Conservation (phyloP, 2,113 vertebrate species). For the chimpanzee (Pan troglodytes) region DNA sequence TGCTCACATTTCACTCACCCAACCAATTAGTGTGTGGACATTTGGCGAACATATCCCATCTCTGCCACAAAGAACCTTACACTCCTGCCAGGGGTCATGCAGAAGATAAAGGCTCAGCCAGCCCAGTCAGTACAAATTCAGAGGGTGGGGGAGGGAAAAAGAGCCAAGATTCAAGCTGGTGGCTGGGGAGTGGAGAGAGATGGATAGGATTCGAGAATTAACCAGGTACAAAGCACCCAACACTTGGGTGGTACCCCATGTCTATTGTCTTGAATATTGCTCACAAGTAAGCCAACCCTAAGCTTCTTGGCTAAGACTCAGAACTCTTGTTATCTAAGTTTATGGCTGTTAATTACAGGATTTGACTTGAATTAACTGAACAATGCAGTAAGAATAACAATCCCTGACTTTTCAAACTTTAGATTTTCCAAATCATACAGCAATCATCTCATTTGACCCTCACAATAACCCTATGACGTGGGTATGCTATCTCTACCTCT, state of each 20-base stretch:
- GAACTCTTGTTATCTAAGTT: conserved; percentile 39
- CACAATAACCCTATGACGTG: neutral
- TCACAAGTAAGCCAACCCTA: neutral
- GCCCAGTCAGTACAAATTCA: neutral
- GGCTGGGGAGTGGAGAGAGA: neutral
- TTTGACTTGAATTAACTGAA: conserved; percentile 64
- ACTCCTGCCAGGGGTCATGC: neutral
- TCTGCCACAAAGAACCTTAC: neutral
- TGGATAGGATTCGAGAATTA: neutral
- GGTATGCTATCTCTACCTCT: neutral
- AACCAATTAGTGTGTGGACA: neutral
- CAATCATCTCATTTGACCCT: conserved; percentile 37
- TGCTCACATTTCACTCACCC: neutral
- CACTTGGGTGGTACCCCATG: neutral
- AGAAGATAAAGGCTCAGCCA: neutral
- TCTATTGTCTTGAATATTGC: neutral
- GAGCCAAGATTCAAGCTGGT: neutral
- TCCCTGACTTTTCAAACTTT: conserved; percentile 5
- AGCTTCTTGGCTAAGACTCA: conserved; percentile 44
- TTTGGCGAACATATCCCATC: neutral
- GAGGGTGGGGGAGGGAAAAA: neutral
- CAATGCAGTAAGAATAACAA: conserved; percentile 69
- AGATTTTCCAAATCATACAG: neutral
- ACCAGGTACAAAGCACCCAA: neutral
- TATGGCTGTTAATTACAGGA: conserved; percentile 65